A percentile compares a stretch with the other conserved stretches of the same genome.
Evolutionary conservation across 2,113 vertebrate species (phyloP).

Genomic region (Vombatus ursinus): DNA sequence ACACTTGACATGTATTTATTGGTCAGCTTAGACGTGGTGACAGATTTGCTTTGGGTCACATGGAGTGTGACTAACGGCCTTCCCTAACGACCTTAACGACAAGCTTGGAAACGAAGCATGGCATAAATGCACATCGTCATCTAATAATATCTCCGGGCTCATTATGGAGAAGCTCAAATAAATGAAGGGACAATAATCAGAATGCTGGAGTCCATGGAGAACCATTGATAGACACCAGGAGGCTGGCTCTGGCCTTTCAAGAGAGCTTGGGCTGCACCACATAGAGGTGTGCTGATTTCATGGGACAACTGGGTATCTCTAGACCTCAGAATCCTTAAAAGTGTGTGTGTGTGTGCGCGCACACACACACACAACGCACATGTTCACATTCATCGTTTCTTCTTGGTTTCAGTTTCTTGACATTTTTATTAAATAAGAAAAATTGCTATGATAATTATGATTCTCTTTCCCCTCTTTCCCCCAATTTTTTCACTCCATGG

Average conservation of each 20-base stretch:
- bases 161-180: conserved; percentile 30
- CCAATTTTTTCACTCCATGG: neutral
- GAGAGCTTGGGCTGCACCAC: neutral
- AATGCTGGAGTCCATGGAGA: neutral
- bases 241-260: neutral
- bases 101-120: conserved; percentile 47
- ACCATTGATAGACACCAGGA: neutral
- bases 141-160: conserved; percentile 58
- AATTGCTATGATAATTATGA: neutral
- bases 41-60: conserved; percentile 57
- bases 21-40: conserved; percentile 44
- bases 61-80: conserved; percentile 49
- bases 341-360: neutral
- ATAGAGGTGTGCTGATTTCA: neutral
- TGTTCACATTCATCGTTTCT: neutral
- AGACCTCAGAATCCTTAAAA: neutral
- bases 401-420: neutral
- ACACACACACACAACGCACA: too few relatives aligned
- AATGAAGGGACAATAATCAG: neutral
- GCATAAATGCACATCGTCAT: neutral
- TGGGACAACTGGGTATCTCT: neutral
- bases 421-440: conserved; percentile 25
- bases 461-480: neutral
- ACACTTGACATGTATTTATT: conserved; percentile 63
- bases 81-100: conserved; percentile 50